Percentiles rank a stretch among this genome's conserved stretches.
Evolutionary conservation across 2,113 vertebrate genomes (phyloP).

Genomic region (Carollia perspicillata): DNA sequence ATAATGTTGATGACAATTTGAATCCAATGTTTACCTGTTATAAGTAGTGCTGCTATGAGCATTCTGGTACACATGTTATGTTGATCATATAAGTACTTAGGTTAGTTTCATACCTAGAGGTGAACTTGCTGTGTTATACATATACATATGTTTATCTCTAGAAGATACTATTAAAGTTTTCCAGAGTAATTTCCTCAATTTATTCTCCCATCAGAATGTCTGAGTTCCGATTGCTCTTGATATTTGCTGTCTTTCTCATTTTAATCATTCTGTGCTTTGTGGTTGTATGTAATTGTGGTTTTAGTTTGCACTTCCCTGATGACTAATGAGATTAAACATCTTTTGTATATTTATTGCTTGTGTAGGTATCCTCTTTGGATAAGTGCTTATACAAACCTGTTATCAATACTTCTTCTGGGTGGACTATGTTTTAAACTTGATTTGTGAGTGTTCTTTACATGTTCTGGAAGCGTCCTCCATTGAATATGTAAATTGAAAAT

Average conservation of each 20-base stretch:
- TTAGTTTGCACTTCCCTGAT: conserved; percentile 15
- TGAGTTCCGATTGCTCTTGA: background rate
- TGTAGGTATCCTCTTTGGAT: background rate
- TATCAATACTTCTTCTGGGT: background rate
- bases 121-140: background rate
- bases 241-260: conserved; percentile 13
- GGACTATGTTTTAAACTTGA: background rate
- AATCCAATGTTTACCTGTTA: background rate
- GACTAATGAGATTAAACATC: background rate
- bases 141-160: background rate
- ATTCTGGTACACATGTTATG: background rate
- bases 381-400: conserved; percentile 12
- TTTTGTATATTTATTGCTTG: conserved; percentile 14
- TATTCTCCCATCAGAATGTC: background rate
- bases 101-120: background rate
- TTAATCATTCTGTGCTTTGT: background rate
- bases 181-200: background rate
- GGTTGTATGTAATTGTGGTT: background rate
- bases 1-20: background rate
- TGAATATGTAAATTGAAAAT: background rate
- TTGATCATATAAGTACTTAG: background rate
- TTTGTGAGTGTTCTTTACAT: background rate
- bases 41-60: background rate
- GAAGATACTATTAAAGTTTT: background rate
- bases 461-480: background rate